phyloP scores from a whole-genome alignment of 2,113 vertebrate species.

The Mirounga angustirostris region DNA sequence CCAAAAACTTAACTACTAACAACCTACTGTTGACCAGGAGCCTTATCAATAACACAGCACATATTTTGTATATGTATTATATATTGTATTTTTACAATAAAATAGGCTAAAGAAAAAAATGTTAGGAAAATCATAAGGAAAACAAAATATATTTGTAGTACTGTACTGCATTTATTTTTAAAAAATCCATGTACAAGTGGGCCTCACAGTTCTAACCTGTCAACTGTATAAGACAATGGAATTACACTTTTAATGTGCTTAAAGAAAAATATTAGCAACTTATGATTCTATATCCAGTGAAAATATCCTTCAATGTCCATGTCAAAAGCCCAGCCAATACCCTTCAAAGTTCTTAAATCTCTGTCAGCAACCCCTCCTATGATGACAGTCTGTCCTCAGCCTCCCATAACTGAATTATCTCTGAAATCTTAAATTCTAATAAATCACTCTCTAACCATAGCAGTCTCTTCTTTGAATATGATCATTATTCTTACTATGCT shows the following conservation, averaged over 20 bases:
- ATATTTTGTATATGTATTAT: neutral
- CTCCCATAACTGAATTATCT: neutral
- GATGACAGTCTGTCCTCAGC: neutral
- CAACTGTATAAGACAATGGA: neutral
- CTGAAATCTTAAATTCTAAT: neutral
- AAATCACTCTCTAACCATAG: neutral
- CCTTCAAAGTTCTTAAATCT: neutral
- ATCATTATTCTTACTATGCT: neutral
- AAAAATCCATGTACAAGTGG: neutral
- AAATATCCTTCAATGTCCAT: neutral
- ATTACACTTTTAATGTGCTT: neutral
- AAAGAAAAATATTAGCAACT: slow-evolving; percentile 1
- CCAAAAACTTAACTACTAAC: neutral
- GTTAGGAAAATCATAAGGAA: neutral
- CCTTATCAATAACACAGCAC: neutral
- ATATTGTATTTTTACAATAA: neutral
- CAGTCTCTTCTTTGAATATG: neutral
- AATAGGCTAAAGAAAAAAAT: neutral
- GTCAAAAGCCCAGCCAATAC: neutral
- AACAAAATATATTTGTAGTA: neutral
- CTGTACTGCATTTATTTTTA: neutral
- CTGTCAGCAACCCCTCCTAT: neutral
- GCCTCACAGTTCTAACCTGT: neutral
- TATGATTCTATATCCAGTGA: neutral
- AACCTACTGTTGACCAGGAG: neutral